Evolutionary conservation across 2,113 vertebrate genomes (phyloP).

Genomic region (Cavia aperea): DNA sequence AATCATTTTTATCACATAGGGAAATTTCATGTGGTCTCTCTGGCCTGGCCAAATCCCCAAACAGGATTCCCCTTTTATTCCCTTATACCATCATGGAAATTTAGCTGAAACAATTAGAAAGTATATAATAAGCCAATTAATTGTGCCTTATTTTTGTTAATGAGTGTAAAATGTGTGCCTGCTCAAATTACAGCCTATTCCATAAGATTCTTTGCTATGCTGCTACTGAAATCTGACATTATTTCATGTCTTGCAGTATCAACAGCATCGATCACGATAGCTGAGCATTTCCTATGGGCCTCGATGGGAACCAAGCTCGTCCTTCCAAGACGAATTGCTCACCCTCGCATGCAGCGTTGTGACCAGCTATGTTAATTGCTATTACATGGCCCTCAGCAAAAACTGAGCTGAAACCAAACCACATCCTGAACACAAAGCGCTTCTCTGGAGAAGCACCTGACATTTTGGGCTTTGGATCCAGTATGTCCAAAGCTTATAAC

Average conservation of each 20-base stretch:
- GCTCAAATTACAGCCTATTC: constrained; percentile 49
- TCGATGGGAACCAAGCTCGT: neutral
- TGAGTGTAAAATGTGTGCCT: constrained; percentile 49
- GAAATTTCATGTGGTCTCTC: constrained; percentile 45
- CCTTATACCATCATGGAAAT: constrained; percentile 11
- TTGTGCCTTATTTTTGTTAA: constrained; percentile 57
- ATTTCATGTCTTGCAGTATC: constrained; percentile 41
- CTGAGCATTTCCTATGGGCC: neutral
- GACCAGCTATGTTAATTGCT: neutral
- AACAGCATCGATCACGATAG: neutral
- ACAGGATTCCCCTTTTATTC: constrained; percentile 37
- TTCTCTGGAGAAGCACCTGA: neutral
- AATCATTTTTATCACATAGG: constrained; percentile 48
- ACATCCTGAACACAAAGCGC: neutral
- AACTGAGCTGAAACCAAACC: neutral
- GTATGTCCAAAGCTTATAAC: neutral
- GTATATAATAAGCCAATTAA: constrained; percentile 57
- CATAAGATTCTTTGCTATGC: constrained; percentile 21
- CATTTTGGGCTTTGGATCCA: neutral
- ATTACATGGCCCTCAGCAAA: neutral
- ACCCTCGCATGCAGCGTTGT: neutral
- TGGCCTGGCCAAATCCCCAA: constrained; percentile 48
- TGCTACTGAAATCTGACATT: neutral
- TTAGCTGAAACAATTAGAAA: constrained; percentile 59
- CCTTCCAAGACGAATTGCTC: neutral